These are phyloP conservation scores for Hypocryptadius cinnamomeus DNA, from an alignment of 2,113 vertebrate species.

Conservation along the genomic window DNA sequence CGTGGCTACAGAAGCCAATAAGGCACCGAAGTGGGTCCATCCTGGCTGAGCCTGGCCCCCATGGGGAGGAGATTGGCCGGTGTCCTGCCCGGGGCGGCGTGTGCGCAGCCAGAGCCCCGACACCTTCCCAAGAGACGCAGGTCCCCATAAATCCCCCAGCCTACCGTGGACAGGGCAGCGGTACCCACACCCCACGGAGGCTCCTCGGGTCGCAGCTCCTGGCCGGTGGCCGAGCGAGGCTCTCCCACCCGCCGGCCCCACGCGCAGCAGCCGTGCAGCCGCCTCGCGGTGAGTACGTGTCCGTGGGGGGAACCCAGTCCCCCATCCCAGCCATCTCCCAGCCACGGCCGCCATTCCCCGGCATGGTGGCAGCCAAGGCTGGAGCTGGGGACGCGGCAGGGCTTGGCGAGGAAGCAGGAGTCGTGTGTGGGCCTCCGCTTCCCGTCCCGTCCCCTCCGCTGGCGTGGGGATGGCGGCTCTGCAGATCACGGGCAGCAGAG, in stretches of 20 bases:
- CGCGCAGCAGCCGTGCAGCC: background rate
- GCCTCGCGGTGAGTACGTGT: background rate
- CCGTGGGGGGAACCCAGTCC: background rate
- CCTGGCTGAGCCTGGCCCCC: conserved; percentile 53
- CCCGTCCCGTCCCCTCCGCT: background rate
- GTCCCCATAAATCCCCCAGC: conserved; percentile 19
- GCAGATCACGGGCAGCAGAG: background rate
- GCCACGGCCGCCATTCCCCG: background rate
- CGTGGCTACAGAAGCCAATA: conserved; percentile 64
- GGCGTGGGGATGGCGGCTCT: background rate
- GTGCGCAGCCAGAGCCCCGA: conserved; percentile 24
- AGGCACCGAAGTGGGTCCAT: conserved; percentile 43
- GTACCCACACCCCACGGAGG: background rate
- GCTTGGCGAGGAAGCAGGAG: background rate
- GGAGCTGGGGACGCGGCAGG: background rate
- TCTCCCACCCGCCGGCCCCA: background rate
- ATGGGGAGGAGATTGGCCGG: conserved; percentile 49
- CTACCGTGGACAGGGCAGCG: background rate
- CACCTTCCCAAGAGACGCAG: background rate
- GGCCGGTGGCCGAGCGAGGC: background rate
- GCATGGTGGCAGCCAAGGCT: rapidly evolving
- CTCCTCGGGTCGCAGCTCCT: background rate
- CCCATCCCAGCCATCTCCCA: background rate
- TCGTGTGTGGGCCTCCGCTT: background rate
- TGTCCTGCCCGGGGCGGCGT: conserved; percentile 12